A percentile compares a stretch with the other conserved stretches of the same genome.
Conservation (phyloP, 2,113 vertebrate species). For the Ailuropoda melanoleuca region DNA sequence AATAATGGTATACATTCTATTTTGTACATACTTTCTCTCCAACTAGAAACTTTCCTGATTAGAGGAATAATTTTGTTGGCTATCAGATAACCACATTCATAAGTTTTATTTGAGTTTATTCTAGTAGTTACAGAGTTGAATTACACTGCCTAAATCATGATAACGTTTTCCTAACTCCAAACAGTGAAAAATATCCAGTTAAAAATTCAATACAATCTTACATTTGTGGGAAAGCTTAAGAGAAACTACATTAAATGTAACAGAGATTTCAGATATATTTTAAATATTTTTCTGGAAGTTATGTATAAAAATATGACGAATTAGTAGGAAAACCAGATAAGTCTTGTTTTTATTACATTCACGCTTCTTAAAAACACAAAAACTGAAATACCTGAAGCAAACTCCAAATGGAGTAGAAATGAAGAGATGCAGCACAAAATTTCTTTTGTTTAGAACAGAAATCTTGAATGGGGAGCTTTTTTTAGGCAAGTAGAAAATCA, state of each 20-base stretch:
- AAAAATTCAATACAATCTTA: background rate
- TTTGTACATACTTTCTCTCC: background rate
- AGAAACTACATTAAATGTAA: background rate
- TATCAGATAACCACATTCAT: background rate
- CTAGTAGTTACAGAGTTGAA: background rate
- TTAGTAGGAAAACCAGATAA: background rate
- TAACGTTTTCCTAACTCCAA: background rate
- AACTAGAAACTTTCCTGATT: background rate
- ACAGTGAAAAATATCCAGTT: background rate
- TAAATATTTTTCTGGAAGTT: background rate
- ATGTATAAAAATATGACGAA: background rate
- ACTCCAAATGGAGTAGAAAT: background rate
- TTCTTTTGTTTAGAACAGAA: background rate
- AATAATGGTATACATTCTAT: background rate
- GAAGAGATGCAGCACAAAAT: background rate
- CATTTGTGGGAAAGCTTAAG: background rate
- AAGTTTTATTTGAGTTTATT: background rate
- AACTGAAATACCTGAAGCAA: background rate
- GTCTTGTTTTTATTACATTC: background rate
- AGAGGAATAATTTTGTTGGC: background rate
- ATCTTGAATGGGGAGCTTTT: background rate
- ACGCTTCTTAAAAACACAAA: background rate
- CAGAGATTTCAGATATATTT: background rate
- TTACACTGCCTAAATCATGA: background rate
- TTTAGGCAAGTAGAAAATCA: background rate